Base-by-base conservation (phyloP, 1,140 invertebrate species). In the Megathymus violae region DNA sequence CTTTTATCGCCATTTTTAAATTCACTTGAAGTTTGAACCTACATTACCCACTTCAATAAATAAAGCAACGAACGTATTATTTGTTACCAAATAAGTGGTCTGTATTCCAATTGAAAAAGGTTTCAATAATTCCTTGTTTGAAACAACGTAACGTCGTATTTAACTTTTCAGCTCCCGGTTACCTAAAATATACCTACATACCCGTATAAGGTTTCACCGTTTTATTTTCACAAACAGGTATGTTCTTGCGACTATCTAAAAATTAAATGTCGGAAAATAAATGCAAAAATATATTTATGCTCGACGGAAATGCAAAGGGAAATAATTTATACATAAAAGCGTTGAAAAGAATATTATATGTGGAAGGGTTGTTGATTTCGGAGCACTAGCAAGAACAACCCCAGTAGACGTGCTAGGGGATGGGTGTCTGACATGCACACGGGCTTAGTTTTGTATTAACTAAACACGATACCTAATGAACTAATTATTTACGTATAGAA, bases 321-420 rank as follows among this genome's bases (percentile, higher is more conserved):
- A 74, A 80, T 80, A 83, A 85, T 83, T 82, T 84, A 71, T 79
- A 74, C 69, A 76, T 77, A 80, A 88, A 85, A 84, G 78, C 72
- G 77, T 68, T 81, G 75, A 85, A 86, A 88, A 85, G 82, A 79
- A 84, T 85, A 88, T 84, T 81, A 88, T 82, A 84, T 71, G 76
- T 80, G 75, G 69, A 84, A 87, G 82, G 79, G 78, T 81, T 75
- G 75, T 88, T 88, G 79, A 85, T 66, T 78, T 76, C 71, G n/a
- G n/a, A 77, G 79, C 78, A 81, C 76, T 83, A 78, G 74, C 76
- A 79, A 81, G 83, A n/a, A n/a, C n/a, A 82, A 84, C 74, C 71
- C 77, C 69, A 64, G 73, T 80, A 83, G 70, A 77, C 70, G 68
- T n/a, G 66, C 67, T 69, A 51, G 22, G 46, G 52, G 19, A 22